phyloP scores from a whole-genome alignment of 2,113 vertebrate species.

The Salvelinus sp. region DNA sequence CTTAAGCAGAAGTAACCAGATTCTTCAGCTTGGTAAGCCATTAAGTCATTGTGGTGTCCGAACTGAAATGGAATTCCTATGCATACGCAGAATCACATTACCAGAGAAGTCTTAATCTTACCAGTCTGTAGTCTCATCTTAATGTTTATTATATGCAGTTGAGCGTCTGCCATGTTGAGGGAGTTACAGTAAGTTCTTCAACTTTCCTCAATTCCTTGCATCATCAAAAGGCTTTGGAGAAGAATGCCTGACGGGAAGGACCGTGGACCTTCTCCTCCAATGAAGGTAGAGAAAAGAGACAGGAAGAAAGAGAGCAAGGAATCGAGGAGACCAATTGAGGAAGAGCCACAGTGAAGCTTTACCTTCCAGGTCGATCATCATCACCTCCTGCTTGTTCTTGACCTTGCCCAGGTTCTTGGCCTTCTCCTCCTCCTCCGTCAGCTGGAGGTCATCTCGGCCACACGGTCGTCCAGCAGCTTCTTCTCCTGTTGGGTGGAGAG shows the following conservation, averaged over 20 bases:
- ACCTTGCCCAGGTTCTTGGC: conserved; percentile 94
- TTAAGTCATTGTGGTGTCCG: conserved; percentile 4
- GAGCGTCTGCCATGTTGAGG: background rate
- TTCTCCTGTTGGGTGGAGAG: conserved; percentile 80
- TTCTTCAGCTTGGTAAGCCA: conserved; percentile 13
- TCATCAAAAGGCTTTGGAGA: too few species aligned
- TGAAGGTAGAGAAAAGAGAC: too few species aligned
- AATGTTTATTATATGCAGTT: background rate
- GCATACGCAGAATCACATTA: background rate
- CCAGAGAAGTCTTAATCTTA: background rate
- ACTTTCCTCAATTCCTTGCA: too few species aligned
- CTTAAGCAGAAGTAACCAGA: conserved; percentile 17
- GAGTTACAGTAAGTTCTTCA: too few species aligned
- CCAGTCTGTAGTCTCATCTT: background rate
- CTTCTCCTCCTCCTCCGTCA: conserved; percentile 97
- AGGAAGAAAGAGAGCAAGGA: too few species aligned
- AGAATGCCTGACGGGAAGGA: too few species aligned
- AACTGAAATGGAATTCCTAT: background rate
- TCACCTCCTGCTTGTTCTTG: conserved; percentile 98
- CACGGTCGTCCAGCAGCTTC: conserved; percentile 92
- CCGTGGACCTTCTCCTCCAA: too few species aligned
- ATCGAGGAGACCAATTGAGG: too few species aligned
- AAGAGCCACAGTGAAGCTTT: conserved; percentile 22
- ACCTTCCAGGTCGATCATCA: conserved; percentile 98
- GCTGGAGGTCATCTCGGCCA: conserved; percentile 90